Evolutionary conservation across 2,113 vertebrate genomes (phyloP), one percentile per base, ranked within the genome.

Genomic region (Nansenia antarctica): DNA sequence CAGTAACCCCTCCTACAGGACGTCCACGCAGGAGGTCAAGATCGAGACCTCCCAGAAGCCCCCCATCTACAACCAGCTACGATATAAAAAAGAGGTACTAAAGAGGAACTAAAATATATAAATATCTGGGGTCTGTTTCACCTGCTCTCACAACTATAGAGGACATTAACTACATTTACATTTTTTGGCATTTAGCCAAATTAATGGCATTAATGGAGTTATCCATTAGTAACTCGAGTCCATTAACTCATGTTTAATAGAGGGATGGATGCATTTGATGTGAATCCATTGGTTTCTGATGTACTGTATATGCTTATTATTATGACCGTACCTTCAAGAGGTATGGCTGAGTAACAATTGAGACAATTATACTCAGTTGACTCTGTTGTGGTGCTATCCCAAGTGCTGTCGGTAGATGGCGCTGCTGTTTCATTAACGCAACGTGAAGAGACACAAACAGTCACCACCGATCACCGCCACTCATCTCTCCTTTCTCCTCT

Each of bases 1-100:
- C 88, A 99, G 95, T 82, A 99, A 99, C 79, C 98, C 98, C 2
- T 99, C 98, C 0, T 99, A 99, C 72, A 90, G 96, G 31, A 98
- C 97, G 0, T 98, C 98, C 27, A 99, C 98, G 0, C 98, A 99
- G 80, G 98, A 99, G 76, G 98, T 99, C 57, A 99, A 99, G 89
- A 96, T 99, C 5, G 98, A 99, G 90, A 90, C 95, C 0, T 82
- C 93, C 53, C 96, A 97, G n/a, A 98, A 98, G 77, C 95, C 95
- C 27, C 84, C 92, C 0, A 95, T 96, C 83, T 97, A 98, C 89
- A 98, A 98, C 81, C 96, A 98, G 82, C 89, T 99, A 34, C 95
- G 96, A 85, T 98, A 97, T 86, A 97, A 98, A 83, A 98, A 99
- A 87, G 98, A 98, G 97, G 98, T 98, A 90, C 18, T 7, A 8